phyloP scores from a whole-genome alignment of 2,797 vertebrate species.

The Odontamblyopus rebecca region DNA sequence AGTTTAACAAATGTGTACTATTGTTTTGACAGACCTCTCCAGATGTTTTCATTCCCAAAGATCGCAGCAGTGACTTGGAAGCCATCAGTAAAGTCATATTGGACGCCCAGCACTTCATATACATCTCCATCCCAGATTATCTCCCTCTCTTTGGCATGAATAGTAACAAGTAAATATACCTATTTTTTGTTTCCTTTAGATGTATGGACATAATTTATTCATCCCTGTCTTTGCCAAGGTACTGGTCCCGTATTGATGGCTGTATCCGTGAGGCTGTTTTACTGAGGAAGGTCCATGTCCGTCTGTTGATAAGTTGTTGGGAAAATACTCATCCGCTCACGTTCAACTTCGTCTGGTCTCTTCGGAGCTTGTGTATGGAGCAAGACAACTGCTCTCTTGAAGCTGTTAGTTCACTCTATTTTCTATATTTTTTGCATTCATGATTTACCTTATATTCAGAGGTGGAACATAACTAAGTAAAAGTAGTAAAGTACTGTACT shows the following conservation, averaged over 20 bases:
- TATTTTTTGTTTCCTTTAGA: not conserved
- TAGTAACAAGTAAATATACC: constrained; percentile 73
- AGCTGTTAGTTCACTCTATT: constrained; percentile 81
- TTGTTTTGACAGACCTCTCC: constrained; percentile 85
- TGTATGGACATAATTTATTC: constrained; percentile 15
- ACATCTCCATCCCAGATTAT: constrained; percentile 91
- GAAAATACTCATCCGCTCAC: constrained; percentile 90
- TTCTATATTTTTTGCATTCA: constrained; percentile 17
- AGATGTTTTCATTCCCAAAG: constrained; percentile 88
- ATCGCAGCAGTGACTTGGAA: constrained; percentile 88
- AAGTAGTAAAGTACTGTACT: not conserved
- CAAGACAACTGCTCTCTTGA: constrained; percentile 91
- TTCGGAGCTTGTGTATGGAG: constrained; percentile 91
- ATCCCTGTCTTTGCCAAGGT: constrained; percentile 71
- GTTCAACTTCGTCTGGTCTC: constrained; percentile 93
- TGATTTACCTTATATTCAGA: constrained; percentile 8
- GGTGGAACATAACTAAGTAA: no score
- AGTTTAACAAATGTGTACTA: not conserved
- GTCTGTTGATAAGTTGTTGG: constrained; percentile 91
- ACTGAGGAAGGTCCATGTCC: constrained; percentile 87
- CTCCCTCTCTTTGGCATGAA: constrained; percentile 84
- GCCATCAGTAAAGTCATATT: constrained; percentile 91
- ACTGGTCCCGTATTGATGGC: constrained; percentile 93
- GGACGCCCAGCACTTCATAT: constrained; percentile 87
- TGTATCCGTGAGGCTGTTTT: constrained; percentile 91